Evolutionary conservation across 2,113 vertebrate species (phyloP).

Genomic region (Apteryx mantelli): DNA sequence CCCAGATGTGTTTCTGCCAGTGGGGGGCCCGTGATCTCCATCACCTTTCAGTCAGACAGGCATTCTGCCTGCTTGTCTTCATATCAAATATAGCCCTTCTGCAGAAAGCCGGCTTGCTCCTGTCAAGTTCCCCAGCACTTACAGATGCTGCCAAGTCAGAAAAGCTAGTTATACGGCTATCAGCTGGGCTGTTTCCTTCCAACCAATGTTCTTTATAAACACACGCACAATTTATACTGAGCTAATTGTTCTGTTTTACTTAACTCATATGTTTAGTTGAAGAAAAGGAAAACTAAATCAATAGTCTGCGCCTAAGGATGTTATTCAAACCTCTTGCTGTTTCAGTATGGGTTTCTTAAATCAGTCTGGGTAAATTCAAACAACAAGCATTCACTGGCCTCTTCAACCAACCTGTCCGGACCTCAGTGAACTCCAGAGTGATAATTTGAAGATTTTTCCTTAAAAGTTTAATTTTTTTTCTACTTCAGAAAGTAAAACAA

Average conservation of each 20-base stretch:
- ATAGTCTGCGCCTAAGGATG: not conserved
- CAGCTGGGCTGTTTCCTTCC: not conserved
- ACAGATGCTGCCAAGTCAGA: not conserved
- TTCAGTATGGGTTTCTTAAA: not conserved
- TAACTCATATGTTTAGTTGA: not conserved
- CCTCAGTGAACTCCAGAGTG: not conserved
- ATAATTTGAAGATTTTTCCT: not conserved
- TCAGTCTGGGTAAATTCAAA: not conserved
- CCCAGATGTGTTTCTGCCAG: constrained; percentile 24
- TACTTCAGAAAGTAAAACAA: not conserved
- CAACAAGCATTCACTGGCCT: not conserved
- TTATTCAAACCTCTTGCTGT: not conserved
- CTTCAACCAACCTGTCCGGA: not conserved
- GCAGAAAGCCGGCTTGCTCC: not conserved
- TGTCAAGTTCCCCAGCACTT: not conserved
- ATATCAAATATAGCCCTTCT: not conserved
- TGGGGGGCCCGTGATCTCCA: not conserved
- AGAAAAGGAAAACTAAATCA: not conserved
- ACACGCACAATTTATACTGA: not conserved
- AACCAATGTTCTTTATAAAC: not conserved
- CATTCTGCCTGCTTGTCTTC: not conserved
- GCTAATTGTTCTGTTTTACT: not conserved
- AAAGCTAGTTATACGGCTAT: not conserved
- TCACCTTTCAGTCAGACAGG: not conserved
- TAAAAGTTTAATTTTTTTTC: not conserved